Evolutionary conservation across 2,888 invertebrate genomes (phyloP).

Genomic region (Trissoscelio sp.): DNA sequence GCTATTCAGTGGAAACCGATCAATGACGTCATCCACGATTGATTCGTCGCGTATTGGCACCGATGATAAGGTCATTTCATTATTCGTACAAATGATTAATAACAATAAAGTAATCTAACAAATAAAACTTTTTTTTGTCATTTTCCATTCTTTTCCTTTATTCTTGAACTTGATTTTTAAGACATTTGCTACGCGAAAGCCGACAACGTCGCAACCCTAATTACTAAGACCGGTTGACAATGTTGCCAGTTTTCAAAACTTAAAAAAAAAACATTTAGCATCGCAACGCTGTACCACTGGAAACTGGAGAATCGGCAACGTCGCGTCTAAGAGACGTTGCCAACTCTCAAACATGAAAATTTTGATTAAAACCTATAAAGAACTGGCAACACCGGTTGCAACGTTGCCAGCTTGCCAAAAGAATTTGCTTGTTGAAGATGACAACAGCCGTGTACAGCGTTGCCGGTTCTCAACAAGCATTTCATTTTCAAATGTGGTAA

Average conservation of each 20-base stretch:
- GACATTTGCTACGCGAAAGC: constrained; percentile 29
- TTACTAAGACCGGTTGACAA: not conserved
- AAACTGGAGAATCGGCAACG: constrained; percentile 1
- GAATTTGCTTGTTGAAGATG: no score
- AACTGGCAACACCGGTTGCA: constrained; percentile 15
- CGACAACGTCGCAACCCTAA: constrained; percentile 15
- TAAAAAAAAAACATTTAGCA: constrained; percentile 22
- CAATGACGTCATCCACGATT: constrained; percentile 23
- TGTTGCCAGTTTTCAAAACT: constrained; percentile 31
- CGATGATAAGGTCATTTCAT: constrained; percentile 50
- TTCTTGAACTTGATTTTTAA: constrained; percentile 53
- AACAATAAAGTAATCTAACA: constrained; percentile 46
- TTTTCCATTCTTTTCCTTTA: constrained; percentile 11
- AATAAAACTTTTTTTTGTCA: constrained; percentile 16
- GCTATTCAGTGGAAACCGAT: constrained; percentile 16
- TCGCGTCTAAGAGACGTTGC: not conserved
- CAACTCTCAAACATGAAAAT: constrained; percentile 21
- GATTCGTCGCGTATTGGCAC: constrained; percentile 52
- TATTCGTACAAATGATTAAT: constrained; percentile 41
- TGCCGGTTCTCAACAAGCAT: no score
- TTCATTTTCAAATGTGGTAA: not conserved
- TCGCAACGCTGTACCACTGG: constrained; percentile 14
- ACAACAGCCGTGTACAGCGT: no score
- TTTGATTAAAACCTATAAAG: constrained; percentile 40
- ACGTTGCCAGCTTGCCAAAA: no score